phyloP scores from a whole-genome alignment of 2,888 invertebrate species.

The Chironomus tentans region DNA sequence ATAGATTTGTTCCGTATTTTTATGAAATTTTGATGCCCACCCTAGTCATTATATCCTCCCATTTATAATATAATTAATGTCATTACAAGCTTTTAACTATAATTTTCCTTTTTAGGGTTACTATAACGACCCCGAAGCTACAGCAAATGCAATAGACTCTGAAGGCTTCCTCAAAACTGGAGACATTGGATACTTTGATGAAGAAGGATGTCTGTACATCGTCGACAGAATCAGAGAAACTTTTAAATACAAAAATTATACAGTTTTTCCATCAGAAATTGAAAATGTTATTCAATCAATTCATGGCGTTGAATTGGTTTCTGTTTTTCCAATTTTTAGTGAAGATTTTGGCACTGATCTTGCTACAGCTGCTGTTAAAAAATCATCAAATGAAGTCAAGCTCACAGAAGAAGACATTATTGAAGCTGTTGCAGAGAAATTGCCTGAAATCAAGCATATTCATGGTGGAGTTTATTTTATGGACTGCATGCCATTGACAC shows the following conservation, averaged over 20 bases:
- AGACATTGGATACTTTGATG: neutral
- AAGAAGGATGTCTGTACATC: neutral
- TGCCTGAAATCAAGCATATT: neutral
- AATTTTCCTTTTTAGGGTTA: neutral
- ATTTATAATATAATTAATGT: no score
- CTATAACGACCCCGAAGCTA: neutral
- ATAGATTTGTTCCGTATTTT: no score
- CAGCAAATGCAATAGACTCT: neutral
- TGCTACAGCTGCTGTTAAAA: neutral
- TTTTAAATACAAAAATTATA: neutral
- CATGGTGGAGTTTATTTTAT: slow-evolving; percentile 7
- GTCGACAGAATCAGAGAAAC: neutral
- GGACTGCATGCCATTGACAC: neutral
- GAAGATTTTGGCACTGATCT: neutral
- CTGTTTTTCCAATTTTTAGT: neutral
- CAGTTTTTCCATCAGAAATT: neutral
- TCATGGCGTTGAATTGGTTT: neutral
- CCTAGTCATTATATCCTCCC: no score
- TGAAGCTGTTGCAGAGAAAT: neutral
- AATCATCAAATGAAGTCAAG: neutral
- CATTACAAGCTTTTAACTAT: no score
- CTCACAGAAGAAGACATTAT: neutral
- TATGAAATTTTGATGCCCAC: no score
- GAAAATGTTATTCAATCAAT: neutral
- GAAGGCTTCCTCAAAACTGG: neutral